Evolutionary conservation across 2,797 vertebrate species (phyloP).

Genomic region (Brotula barbata): DNA sequence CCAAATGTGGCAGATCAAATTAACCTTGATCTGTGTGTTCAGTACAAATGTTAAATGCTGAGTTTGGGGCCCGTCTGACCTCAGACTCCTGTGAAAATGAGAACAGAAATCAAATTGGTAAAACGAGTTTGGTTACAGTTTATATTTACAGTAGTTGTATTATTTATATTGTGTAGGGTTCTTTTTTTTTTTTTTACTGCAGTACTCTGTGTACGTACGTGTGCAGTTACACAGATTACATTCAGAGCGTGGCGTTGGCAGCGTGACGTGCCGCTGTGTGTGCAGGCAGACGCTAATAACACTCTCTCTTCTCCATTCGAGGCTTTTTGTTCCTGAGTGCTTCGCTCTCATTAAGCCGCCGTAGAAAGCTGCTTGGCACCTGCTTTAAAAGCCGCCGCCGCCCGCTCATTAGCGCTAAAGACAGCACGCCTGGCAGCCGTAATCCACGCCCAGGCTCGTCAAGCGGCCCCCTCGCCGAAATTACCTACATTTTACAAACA

Average conservation of each 20-base stretch:
- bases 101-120: conserved; percentile 20
- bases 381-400: conserved; percentile 77
- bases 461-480: conserved; percentile 69
- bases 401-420: conserved; percentile 80
- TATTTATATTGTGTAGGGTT: conserved; percentile 33
- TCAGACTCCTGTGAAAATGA: conserved; percentile 28
- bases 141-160: conserved; percentile 39
- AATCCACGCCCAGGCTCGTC: conserved; percentile 69
- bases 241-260: conserved; percentile 21
- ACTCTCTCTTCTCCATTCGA: conserved; percentile 68
- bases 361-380: conserved; percentile 78
- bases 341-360: conserved; percentile 78
- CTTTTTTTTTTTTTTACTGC: neutral
- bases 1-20: conserved; percentile 61
- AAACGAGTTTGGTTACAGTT: conserved; percentile 42
- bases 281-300: conserved; percentile 68
- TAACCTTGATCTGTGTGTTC: conserved; percentile 50
- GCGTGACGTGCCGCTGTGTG: conserved; percentile 22
- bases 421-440: conserved; percentile 71
- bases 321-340: conserved; percentile 71
- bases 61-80: conserved; percentile 29
- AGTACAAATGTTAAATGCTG: conserved; percentile 35
- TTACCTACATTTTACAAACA: conserved; percentile 81
- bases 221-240: conserved; percentile 20
- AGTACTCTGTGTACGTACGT: neutral